Evolutionary conservation across 1,140 invertebrate genomes (phyloP).

Genomic region (Probaryconus sp.): DNA sequence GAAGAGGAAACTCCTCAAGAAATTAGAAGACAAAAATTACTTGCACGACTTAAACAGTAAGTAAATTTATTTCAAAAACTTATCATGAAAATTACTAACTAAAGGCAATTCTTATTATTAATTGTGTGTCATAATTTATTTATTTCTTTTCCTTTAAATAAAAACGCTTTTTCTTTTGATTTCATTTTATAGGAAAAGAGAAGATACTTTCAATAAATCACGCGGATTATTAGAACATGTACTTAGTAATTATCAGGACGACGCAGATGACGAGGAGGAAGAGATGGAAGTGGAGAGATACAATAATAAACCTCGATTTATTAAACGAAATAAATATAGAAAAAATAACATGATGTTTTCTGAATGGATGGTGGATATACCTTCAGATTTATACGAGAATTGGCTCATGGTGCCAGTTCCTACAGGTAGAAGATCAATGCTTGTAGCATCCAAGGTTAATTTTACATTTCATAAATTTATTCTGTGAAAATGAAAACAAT

Average conservation of each 20-base stretch:
- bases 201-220: slow-evolving; percentile 63
- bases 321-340: slow-evolving; percentile 62
- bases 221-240: slow-evolving; percentile 67
- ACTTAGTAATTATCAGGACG: slow-evolving; percentile 65
- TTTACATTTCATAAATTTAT: too few relatives aligned
- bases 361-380: slow-evolving; percentile 94
- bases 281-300: slow-evolving; percentile 66
- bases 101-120: too few relatives aligned
- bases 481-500: too few relatives aligned
- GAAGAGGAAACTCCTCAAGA: slow-evolving; percentile 71
- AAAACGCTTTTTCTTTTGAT: too few relatives aligned
- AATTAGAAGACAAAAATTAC: slow-evolving; percentile 66
- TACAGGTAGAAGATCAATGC: slow-evolving; percentile 85
- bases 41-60: slow-evolving; percentile 72
- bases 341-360: slow-evolving; percentile 85
- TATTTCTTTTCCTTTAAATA: too few relatives aligned
- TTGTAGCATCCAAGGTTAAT: slow-evolving; percentile 83
- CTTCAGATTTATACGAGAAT: slow-evolving; percentile 85
- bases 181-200: slow-evolving; percentile 65
- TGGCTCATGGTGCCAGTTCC: slow-evolving; percentile 93
- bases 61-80: slow-evolving; percentile 4
- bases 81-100: too few relatives aligned
- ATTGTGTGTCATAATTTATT: too few relatives aligned
- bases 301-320: slow-evolving; percentile 28
- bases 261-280: slow-evolving; percentile 66